Base-by-base conservation (phyloP, 2,888 invertebrate species). In the Luperina testacea region DNA sequence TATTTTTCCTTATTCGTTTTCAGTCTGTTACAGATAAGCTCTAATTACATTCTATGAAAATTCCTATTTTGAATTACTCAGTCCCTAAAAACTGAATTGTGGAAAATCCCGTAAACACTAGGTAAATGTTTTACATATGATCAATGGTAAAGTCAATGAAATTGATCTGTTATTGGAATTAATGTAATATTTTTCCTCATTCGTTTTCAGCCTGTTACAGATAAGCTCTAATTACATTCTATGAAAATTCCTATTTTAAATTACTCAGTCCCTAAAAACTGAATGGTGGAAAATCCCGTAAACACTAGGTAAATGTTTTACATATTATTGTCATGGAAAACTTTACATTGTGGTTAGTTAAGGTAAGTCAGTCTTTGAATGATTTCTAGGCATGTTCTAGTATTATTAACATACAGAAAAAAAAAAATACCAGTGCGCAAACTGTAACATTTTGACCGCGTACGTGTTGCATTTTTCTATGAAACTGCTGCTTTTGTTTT, bases 31-130 rank as follows among this genome's bases (percentile, higher is more conserved):
- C 51, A 69, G 24, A 32, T 45, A 17, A 59, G 8, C 17, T n/a
- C 24, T 5, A 72, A 45, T 73, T 48, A 59, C 2, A 51, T 13
- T 27, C 0, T 24, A 24, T 17, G 48, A 27, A 38, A 78, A 42
- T 24, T 51, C 8, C 17, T 27, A 7, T 24, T 48, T 38, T n/a
- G 13, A 8, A 51, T 78, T 59, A 77, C 67, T 48, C 20, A 48
- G 20, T 57, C n/a, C 7, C 20, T n/a, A n/a, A n/a, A 27, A n/a
- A 20, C n/a, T 57, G 45, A 67, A 51, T 27, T 1, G 9, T 69
- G 79, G 51, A 9, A 61, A 78, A 15, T 42, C 51, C 61, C 15
- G 38, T n/a, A 64, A 78, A 51, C 51, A 78, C 48, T 51, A 24
- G 9, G 4, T 24, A 20, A 7, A n/a, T 27, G 17, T 42, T 42